Base-by-base conservation (phyloP, 1,140 invertebrate species). In the Drosophila santomea region DNA sequence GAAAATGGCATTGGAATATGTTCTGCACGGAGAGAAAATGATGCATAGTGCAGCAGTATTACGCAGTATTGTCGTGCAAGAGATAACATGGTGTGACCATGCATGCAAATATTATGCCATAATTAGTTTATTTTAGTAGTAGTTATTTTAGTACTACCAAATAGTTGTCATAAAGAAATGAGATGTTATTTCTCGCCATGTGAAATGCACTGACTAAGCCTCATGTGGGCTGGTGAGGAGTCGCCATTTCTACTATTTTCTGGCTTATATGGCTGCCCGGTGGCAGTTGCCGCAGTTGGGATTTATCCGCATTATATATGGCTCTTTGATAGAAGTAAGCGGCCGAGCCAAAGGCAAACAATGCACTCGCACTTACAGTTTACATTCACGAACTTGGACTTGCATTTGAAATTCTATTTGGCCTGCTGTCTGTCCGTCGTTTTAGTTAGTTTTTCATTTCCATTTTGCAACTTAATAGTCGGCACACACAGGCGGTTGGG, bases 401-500 rank as follows among this genome's bases (percentile, higher is more conserved):
- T 73, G 69, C 47, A 73, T 73, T 73, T 73, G 38, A 73, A 73
- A 74, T 74, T 63, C 58, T 74, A 74, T 63, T 74, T 74, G 50
- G 67, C 67, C 43, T 71, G 67, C 67, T 64, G 67, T 38, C 32
- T 25, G 61, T 25, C 66, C n/a, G 62, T 45, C 38, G 67, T 64
- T 56, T 71, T 71, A 68, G 64, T 68, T 68, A 68, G 64, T 71
- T 59, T 72, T 59, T 66, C 64, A 64, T 51, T 78, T 62, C 54
- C 47, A 66, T 75, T 76, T 60, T 80, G 50, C 73, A 80, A 56
- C 66, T 66, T 55, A 81, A 60, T 81, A 71, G 67, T 71, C 67
- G 51, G 48, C 43, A 54, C 67, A 68, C 67, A 69, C 43, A 71
- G 67, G 67, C 64, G 51, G 67, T 50, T 71, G 64, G 44, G 43